Evolutionary conservation across 2,888 invertebrate genomes (phyloP).

Genomic region (Nephrotoma flavescens): DNA sequence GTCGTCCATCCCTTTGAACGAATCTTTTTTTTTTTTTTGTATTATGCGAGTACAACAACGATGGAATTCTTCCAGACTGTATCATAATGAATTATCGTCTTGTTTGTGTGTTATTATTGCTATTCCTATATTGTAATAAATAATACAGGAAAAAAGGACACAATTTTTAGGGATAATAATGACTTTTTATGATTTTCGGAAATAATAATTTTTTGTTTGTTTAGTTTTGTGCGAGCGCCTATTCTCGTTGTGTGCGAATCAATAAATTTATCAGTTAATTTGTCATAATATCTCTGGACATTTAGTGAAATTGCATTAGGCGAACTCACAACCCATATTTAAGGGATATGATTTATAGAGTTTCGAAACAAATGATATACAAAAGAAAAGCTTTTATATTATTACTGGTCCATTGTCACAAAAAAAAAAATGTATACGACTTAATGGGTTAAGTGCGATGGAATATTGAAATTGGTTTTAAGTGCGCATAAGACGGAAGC

Average conservation of each 20-base stretch:
- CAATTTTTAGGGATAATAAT: neutral
- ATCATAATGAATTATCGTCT: neutral
- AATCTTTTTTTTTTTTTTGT: neutral
- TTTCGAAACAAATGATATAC: neutral
- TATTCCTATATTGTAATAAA: neutral
- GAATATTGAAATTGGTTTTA: neutral
- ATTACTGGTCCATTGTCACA: neutral
- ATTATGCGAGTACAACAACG: neutral
- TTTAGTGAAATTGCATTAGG: neutral
- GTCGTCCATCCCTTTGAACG: neutral
- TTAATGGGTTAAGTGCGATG: neutral
- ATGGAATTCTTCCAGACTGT: neutral
- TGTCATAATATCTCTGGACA: neutral
- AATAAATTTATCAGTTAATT: neutral
- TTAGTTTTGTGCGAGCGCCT: neutral
- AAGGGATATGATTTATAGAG: neutral
- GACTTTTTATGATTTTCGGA: neutral
- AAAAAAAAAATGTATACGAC: neutral
- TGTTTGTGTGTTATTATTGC: neutral
- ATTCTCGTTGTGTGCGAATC: neutral
- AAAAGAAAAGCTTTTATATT: neutral
- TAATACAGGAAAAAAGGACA: neutral
- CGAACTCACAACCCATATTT: neutral
- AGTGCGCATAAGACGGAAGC: neutral
- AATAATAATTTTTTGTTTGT: neutral